These are phyloP conservation scores for Corythaixoides concolor DNA, from an alignment of 2,113 vertebrate species.

Conservation along the genomic window DNA sequence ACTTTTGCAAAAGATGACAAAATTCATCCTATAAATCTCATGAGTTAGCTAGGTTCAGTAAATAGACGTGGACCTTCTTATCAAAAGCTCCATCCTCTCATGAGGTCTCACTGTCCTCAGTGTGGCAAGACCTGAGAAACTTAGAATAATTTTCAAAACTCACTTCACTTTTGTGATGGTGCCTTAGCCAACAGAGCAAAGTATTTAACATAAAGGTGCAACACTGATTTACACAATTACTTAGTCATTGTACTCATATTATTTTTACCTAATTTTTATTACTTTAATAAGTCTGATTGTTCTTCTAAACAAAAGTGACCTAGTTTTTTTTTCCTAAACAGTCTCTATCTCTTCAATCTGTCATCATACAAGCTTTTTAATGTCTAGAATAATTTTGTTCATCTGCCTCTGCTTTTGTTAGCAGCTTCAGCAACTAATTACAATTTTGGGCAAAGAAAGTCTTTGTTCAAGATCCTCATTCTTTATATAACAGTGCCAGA, in stretches of 20 bases:
- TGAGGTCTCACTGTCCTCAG: neutral
- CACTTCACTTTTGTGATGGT: neutral
- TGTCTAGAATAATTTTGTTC: slow-evolving; percentile 31
- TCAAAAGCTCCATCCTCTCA: neutral
- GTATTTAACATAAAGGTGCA: neutral
- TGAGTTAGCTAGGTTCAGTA: neutral
- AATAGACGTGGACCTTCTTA: neutral
- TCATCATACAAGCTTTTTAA: slow-evolving; percentile 31
- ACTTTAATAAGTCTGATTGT: neutral
- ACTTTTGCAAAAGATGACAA: slow-evolving; percentile 17
- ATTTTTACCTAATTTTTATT: neutral
- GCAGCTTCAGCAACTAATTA: slow-evolving; percentile 46
- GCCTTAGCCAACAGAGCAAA: neutral
- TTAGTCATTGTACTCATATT: neutral
- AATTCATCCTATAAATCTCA: neutral
- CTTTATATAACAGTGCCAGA: neutral
- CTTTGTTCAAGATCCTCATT: slow-evolving; percentile 40
- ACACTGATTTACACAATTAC: neutral
- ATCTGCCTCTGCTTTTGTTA: slow-evolving; percentile 47
- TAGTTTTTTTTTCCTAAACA: neutral
- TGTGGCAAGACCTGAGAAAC: neutral
- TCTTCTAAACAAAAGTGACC: neutral
- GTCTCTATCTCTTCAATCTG: neutral
- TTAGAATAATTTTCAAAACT: neutral
- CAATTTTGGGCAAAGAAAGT: slow-evolving; percentile 42